Evolutionary conservation across 2,113 vertebrate species (phyloP).

Genomic region (Casuarius casuarius): DNA sequence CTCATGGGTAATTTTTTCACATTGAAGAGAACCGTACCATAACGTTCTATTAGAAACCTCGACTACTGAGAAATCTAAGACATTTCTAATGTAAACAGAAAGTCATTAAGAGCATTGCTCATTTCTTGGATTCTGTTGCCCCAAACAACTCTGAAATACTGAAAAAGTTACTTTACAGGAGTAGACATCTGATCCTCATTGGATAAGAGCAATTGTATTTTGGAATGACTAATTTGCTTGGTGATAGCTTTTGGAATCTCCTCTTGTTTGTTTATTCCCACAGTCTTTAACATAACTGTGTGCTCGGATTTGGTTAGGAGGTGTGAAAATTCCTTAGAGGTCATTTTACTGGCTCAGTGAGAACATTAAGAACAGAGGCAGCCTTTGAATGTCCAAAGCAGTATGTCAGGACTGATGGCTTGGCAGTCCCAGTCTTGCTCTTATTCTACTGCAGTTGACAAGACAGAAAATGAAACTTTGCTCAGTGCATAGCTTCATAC

Average conservation of each 20-base stretch:
- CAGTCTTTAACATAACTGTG: background rate
- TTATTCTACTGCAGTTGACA: background rate
- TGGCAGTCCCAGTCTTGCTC: background rate
- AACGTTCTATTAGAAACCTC: background rate
- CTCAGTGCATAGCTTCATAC: background rate
- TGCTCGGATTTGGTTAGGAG: constrained; percentile 16
- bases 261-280: constrained; percentile 49
- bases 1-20: background rate
- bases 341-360: background rate
- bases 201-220: background rate
- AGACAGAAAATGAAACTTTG: background rate
- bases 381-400: background rate
- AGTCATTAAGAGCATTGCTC: background rate
- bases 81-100: background rate
- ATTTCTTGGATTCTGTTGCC: background rate
- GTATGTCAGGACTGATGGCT: background rate
- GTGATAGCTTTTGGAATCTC: constrained; percentile 44
- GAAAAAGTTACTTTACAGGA: background rate
- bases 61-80: background rate
- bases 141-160: background rate
- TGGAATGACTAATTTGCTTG: constrained; percentile 33
- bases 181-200: background rate
- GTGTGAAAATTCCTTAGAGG: constrained; percentile 57
- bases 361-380: background rate
- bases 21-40: background rate